A percentile compares a stretch with the other conserved stretches of the same genome.
phyloP scores from a whole-genome alignment of 2,888 invertebrate genomes.

The Charanyca ferruginea region DNA sequence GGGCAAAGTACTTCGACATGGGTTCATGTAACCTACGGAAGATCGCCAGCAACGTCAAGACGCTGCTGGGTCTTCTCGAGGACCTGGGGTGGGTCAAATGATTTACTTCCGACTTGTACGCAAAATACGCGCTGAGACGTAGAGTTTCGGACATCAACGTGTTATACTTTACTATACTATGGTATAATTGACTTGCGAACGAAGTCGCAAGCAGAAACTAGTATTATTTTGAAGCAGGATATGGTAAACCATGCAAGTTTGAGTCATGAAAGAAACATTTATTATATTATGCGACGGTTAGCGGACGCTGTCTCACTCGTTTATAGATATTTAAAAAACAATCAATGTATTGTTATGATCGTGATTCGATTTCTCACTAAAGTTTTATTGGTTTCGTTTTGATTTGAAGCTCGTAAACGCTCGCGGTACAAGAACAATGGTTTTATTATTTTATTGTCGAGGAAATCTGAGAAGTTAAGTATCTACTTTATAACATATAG shows the following conservation, averaged over 20 bases:
- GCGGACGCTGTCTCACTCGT: constrained; percentile 48
- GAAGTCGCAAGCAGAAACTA: too few species aligned
- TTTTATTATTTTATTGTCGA: constrained; percentile 43
- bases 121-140: too few species aligned
- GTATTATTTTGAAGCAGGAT: constrained; percentile 56
- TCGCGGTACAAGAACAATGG: constrained; percentile 33
- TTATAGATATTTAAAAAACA: constrained; percentile 64
- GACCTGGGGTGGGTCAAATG: too few species aligned
- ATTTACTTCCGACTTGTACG: too few species aligned
- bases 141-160: too few species aligned
- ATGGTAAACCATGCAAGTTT: constrained; percentile 46
- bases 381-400: constrained; percentile 46
- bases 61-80: too few species aligned
- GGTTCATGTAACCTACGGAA: too few species aligned
- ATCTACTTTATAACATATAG: too few species aligned
- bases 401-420: constrained; percentile 48
- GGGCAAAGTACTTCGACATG: too few species aligned
- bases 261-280: constrained; percentile 52
- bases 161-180: too few species aligned
- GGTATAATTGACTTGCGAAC: too few species aligned
- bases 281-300: constrained; percentile 47
- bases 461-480: constrained; percentile 22
- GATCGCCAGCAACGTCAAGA: too few species aligned
- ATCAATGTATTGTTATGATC: constrained; percentile 60
- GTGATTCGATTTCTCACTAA: constrained; percentile 56